Percentiles rank a stretch among this genome's conserved stretches.
Conservation (phyloP, 2,888 invertebrate genomes). For the Hemaris fuciformis region DNA sequence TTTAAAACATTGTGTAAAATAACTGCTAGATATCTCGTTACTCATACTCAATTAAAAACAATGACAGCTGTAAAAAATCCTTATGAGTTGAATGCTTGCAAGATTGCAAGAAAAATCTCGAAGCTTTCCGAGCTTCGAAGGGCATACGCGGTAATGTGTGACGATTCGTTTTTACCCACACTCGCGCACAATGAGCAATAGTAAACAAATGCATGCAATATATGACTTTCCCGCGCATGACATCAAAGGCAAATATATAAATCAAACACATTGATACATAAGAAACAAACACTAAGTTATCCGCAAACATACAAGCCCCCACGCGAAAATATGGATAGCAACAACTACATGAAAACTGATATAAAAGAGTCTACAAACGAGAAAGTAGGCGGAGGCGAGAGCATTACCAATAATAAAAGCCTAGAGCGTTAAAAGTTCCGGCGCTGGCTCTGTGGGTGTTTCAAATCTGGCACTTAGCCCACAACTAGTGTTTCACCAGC, state of each 20-base stretch:
- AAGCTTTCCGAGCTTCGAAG: neutral
- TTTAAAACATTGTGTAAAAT: neutral
- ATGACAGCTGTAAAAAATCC: neutral
- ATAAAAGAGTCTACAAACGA: neutral
- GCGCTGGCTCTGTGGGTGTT: neutral
- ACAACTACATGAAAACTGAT: neutral
- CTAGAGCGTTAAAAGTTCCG: neutral
- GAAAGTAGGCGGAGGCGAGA: neutral
- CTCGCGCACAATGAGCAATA: neutral
- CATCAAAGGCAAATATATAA: neutral
- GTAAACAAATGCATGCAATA: neutral
- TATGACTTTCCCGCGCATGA: neutral
- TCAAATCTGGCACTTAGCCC: neutral
- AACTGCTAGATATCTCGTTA: neutral
- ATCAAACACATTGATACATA: no score
- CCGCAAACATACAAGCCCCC: neutral
- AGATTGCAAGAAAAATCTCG: neutral
- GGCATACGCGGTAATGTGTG: neutral
- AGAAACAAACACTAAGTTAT: neutral
- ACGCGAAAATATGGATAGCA: neutral
- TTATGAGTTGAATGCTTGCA: neutral
- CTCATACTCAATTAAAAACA: neutral
- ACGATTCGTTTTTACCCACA: neutral
- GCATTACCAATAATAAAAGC: neutral
- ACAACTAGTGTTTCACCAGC: neutral